Percentiles rank a stretch among this genome's conserved stretches.
Evolutionary conservation across 2,797 vertebrate species (phyloP).

Genomic region (Bufotes viridis): DNA sequence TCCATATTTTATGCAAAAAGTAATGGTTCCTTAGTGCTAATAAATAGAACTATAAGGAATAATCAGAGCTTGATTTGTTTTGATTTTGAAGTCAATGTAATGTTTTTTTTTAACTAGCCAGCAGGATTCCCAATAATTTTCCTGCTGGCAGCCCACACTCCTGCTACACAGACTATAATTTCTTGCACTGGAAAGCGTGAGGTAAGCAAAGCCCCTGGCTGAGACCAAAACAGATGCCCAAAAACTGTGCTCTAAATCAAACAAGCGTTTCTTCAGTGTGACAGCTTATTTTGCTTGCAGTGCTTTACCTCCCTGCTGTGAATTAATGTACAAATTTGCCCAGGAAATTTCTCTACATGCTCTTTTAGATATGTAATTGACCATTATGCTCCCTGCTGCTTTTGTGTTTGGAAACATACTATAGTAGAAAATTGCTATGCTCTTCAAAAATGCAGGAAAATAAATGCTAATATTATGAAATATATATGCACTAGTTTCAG

Average conservation of each 20-base stretch:
- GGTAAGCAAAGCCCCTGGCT: conserved; percentile 33
- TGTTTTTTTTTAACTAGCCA: conserved; percentile 18
- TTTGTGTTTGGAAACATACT: conserved; percentile 35
- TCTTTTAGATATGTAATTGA: conserved; percentile 58
- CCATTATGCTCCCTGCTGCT: conserved; percentile 37
- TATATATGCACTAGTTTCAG: not conserved
- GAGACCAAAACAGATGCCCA: conserved; percentile 19
- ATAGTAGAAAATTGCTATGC: conserved; percentile 46
- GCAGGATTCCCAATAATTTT: conserved; percentile 13
- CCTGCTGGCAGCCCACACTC: conserved; percentile 12
- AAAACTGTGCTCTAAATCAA: conserved; percentile 37
- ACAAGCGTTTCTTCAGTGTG: conserved; percentile 16
- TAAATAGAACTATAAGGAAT: not conserved
- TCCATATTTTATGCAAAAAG: not conserved
- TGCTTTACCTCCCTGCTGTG: conserved; percentile 43
- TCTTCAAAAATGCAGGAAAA: conserved; percentile 16
- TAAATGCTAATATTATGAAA: conserved; percentile 8
- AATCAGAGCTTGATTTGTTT: conserved; percentile 22
- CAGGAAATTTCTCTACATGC: conserved; percentile 50
- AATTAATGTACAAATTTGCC: conserved; percentile 55
- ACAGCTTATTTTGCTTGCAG: conserved; percentile 24
- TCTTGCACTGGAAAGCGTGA: not conserved
- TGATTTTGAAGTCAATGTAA: conserved; percentile 25
- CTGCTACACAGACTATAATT: conserved; percentile 22
- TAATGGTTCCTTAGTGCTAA: not conserved